Conservation (phyloP, 1,140 invertebrate species). For the Chelonus insularis region DNA sequence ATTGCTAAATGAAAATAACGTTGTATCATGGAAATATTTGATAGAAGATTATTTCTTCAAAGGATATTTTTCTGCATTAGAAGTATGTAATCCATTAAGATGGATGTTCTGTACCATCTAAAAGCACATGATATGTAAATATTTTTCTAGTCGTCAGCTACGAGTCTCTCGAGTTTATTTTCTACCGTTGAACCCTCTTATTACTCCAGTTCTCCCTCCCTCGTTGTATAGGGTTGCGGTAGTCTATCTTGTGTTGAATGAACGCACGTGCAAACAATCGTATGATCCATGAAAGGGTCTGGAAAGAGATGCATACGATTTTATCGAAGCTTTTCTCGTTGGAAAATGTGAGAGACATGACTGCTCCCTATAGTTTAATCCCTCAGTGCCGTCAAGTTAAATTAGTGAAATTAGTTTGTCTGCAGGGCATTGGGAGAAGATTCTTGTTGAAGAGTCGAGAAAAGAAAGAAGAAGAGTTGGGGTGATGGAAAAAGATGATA, state of each 20-base stretch:
- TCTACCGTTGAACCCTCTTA: constrained; percentile 8
- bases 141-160: constrained; percentile 21
- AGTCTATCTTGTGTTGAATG: constrained; percentile 17
- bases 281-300: neutral
- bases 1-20: no score
- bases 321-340: neutral
- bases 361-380: constrained; percentile 22
- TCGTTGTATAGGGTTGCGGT: neutral
- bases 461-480: neutral
- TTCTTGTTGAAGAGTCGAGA: neutral
- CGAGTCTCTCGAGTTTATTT: constrained; percentile 15
- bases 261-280: constrained; percentile 29
- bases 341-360: constrained; percentile 30
- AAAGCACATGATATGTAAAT: constrained; percentile 27
- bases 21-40: no score
- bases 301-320: neutral
- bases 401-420: constrained; percentile 51
- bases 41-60: neutral
- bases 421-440: constrained; percentile 28
- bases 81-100: constrained; percentile 18
- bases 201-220: neutral
- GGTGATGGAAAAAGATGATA: neutral
- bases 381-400: constrained; percentile 28
- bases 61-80: constrained; percentile 2
- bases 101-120: neutral